Evolutionary conservation across 2,888 invertebrate genomes (phyloP).

Genomic region (Aphidoletes aphidimyza): DNA sequence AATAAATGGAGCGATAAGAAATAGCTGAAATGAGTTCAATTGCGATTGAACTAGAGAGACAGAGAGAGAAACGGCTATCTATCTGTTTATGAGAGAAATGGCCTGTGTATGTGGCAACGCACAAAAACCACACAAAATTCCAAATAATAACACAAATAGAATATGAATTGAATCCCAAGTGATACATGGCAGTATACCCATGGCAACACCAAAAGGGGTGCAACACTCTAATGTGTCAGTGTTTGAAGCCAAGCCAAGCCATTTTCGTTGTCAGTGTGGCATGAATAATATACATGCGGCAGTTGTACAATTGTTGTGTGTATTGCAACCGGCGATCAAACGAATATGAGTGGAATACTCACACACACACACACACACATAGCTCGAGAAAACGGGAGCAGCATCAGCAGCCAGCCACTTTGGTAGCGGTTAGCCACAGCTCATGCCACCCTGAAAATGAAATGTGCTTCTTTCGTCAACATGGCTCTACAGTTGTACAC

Average conservation of each 20-base stretch:
- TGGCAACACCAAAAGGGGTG: constrained; percentile 34
- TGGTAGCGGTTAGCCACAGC: constrained; percentile 30
- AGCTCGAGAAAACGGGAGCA: too few relatives aligned
- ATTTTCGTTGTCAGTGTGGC: background rate
- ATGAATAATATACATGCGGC: background rate
- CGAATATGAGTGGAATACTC: too few relatives aligned
- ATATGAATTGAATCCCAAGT: constrained; percentile 38
- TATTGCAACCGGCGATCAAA: too few relatives aligned
- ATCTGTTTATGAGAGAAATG: background rate
- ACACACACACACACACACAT: too few relatives aligned
- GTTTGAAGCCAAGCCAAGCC: too few relatives aligned
- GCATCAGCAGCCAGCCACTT: background rate
- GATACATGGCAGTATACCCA: constrained; percentile 32
- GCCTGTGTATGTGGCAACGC: constrained; percentile 4
- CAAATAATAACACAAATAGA: constrained; percentile 51
- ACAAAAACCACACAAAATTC: constrained; percentile 41
- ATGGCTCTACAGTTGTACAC: background rate
- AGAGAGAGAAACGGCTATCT: background rate
- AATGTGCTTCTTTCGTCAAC: constrained; percentile 28
- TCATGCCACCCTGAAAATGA: constrained; percentile 5
- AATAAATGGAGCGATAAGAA: constrained; percentile 2
- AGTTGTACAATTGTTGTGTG: background rate
- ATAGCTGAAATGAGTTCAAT: too few relatives aligned
- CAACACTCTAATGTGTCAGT: background rate
- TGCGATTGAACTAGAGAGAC: too few relatives aligned